Base-by-base conservation (phyloP, 1,140 invertebrate genomes). In the Berghia stephanieae region DNA sequence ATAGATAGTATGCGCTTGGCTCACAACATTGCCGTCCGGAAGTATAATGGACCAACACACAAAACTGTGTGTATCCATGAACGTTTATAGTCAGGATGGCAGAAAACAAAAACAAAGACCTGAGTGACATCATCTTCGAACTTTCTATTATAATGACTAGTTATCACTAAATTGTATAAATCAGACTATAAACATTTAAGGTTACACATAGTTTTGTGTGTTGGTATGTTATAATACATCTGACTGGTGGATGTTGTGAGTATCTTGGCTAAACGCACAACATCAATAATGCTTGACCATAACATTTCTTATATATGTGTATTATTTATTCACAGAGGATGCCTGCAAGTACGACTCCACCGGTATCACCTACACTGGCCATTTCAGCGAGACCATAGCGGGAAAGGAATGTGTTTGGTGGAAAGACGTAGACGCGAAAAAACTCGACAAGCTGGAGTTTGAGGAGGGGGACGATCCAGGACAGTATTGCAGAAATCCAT, bases 401-500 rank as follows among this genome's bases (percentile, higher is more conserved):
- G 46, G 46, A 3, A 44, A 5, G 24, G 16, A 24, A 4, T 70
- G 67, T 36, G 3, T 70, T 21, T 21, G 24, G 36, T 70, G 67
- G 67, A 70, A 24, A 13, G 2, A 34, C 4, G 13, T 52, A 3
- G 1, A 49, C 4, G 43, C 5, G 5, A 21, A 36, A 31, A 8
- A 72, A 13, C n/a, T n/a, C n/a, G n/a, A n/a, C n/a, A 21, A 27
- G 13, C 18, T 49, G 6, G 13, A 8, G n/a, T 60, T 75, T 63
- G 34, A 57, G 24, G 16, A 38, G 6, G 49, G 44, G 8, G 72
- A 75, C 24, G 55, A 60, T 2, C 72, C 72, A 4, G 34, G 34
- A 57, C 60, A 75, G 16, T 75, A 24, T 42, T 75, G 72, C 36
- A 46, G 72, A 42, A 75, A 75, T 38, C 72, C 72, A 42, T 5